Conservation (phyloP, 2,113 vertebrate species). For the Xyliphius kryptos region DNA sequence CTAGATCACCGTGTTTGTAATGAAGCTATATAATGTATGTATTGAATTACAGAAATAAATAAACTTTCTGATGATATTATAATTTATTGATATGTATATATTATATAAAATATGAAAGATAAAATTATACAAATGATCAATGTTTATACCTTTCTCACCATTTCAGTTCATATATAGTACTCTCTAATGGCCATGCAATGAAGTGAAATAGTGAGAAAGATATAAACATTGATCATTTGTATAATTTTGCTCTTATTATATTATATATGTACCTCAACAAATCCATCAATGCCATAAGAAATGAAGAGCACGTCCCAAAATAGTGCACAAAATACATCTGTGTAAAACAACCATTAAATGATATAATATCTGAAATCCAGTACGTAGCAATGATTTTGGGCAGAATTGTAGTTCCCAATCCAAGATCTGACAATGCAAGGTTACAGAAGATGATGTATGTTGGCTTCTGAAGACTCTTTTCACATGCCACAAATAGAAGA, state of each 20-base stretch:
- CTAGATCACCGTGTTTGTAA: too few relatives aligned
- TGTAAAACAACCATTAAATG: slow-evolving; percentile 51
- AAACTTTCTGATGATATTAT: too few relatives aligned
- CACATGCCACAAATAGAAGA: slow-evolving; percentile 44
- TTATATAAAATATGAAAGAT: too few relatives aligned
- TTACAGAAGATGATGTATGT: slow-evolving; percentile 54
- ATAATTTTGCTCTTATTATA: slow-evolving; percentile 51
- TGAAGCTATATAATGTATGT: too few relatives aligned
- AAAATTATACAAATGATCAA: too few relatives aligned
- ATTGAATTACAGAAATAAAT: too few relatives aligned
- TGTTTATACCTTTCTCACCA: too few relatives aligned
- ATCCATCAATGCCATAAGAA: slow-evolving; percentile 58
- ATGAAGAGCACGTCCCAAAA: slow-evolving; percentile 50
- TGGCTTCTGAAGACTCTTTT: slow-evolving; percentile 45
- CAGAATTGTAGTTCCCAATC: slow-evolving; percentile 48
- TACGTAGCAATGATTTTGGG: slow-evolving; percentile 54
- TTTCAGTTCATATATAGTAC: too few relatives aligned
- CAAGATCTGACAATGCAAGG: slow-evolving; percentile 51
- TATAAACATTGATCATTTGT: too few relatives aligned
- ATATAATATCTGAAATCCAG: slow-evolving; percentile 46
- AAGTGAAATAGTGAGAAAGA: too few relatives aligned
- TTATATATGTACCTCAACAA: slow-evolving; percentile 52
- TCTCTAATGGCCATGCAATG: too few relatives aligned
- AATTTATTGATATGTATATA: too few relatives aligned
- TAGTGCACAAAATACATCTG: slow-evolving; percentile 63